Percentiles rank a stretch among this genome's conserved stretches.
Conservation (phyloP, 2,797 vertebrate genomes). For the Lacerta viridis region DNA sequence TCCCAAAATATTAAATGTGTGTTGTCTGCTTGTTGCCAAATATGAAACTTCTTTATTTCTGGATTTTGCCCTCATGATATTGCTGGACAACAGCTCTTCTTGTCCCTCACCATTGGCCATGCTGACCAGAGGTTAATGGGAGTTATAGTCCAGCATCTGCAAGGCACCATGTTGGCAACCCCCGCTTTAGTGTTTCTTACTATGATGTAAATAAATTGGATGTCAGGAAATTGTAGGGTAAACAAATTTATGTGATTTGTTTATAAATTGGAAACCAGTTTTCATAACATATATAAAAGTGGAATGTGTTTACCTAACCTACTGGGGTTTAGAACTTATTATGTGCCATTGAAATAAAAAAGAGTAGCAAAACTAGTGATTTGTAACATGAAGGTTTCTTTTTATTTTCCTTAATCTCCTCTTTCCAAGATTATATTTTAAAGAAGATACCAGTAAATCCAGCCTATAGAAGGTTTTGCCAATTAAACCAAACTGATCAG, state of each 20-base stretch:
- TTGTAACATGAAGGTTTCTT: neutral
- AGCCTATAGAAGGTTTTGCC: constrained; percentile 72
- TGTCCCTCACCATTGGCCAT: too few relatives aligned
- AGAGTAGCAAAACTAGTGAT: neutral
- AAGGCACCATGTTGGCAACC: too few relatives aligned
- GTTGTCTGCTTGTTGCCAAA: neutral
- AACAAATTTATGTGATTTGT: neutral
- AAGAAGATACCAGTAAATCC: constrained; percentile 76
- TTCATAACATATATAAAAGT: neutral
- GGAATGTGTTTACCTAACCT: neutral
- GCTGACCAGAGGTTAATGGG: too few relatives aligned
- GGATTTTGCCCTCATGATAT: too few relatives aligned
- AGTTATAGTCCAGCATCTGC: too few relatives aligned
- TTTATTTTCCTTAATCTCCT: neutral
- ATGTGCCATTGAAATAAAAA: neutral
- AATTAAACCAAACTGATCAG: constrained; percentile 56
- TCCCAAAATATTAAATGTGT: neutral
- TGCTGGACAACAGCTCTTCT: too few relatives aligned
- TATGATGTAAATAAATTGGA: neutral
- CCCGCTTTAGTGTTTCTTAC: too few relatives aligned
- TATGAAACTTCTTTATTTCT: neutral
- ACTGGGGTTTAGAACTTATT: neutral
- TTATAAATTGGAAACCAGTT: neutral
- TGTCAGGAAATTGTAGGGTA: neutral
- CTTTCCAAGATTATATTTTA: constrained; percentile 73